Evolutionary conservation across 2,888 invertebrate genomes (phyloP).

Genomic region (Dysmachus trigonus): DNA sequence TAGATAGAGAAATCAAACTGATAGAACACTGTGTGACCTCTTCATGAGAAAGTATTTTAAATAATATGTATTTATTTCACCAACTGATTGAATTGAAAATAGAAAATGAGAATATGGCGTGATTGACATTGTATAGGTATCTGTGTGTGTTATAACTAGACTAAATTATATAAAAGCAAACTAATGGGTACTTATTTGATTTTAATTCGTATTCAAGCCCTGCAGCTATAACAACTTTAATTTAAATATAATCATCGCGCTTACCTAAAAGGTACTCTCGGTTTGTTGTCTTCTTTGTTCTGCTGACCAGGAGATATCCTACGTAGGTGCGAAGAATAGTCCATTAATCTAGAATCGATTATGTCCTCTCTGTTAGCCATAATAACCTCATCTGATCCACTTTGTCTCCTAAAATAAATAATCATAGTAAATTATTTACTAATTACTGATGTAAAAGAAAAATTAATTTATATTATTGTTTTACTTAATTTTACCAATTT

Average conservation of each 20-base stretch:
- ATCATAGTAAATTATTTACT: background rate
- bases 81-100: no score
- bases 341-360: constrained; percentile 36
- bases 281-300: background rate
- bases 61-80: no score
- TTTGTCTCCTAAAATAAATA: background rate
- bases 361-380: constrained; percentile 46
- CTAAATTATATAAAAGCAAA: no score
- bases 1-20: no score
- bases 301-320: background rate
- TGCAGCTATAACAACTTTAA: background rate
- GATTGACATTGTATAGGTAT: no score
- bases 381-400: constrained; percentile 1
- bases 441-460: background rate
- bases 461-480: background rate
- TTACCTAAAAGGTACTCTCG: constrained; percentile 27
- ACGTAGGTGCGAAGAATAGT: constrained; percentile 38
- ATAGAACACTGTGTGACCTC: no score
- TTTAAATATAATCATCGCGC: background rate
- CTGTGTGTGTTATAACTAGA: no score
- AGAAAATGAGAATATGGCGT: no score
- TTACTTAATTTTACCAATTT: background rate
- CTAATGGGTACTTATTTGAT: background rate
- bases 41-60: no score
- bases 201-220: background rate